Evolutionary conservation across 2,888 invertebrate species (phyloP).

Genomic region (Drosophila prolongata): DNA sequence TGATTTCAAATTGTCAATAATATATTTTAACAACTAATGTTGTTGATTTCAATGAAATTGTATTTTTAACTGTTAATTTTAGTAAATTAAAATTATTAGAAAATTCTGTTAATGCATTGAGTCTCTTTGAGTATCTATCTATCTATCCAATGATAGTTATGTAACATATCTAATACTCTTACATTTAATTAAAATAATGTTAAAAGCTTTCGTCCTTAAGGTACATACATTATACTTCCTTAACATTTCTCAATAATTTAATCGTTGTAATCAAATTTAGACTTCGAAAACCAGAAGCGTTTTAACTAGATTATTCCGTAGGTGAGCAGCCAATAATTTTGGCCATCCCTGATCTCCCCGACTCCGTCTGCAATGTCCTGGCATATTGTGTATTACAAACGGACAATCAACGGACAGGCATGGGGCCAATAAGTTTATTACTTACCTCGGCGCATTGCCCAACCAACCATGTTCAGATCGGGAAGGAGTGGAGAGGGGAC

Average conservation of each 20-base stretch:
- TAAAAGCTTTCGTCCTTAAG: neutral
- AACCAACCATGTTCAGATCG: slow-evolving; percentile 49
- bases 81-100: no score
- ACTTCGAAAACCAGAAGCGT: neutral
- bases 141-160: neutral
- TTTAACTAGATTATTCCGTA: slow-evolving; percentile 5
- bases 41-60: no score
- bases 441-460: slow-evolving; percentile 77
- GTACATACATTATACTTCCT: neutral
- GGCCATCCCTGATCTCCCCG: slow-evolving; percentile 32
- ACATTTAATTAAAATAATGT: neutral
- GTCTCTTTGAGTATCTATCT: no score
- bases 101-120: no score
- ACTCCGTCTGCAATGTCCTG: slow-evolving; percentile 11
- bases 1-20: no score
- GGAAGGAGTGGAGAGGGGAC: neutral
- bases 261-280: neutral
- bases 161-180: neutral
- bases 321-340: slow-evolving; percentile 20
- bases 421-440: slow-evolving; percentile 80
- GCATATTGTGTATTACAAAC: slow-evolving; percentile 46
- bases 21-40: no score
- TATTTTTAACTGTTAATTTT: no score
- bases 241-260: neutral
- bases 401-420: slow-evolving; percentile 69